phyloP scores from a whole-genome alignment of 64 coral and sea anemone genomes.

The Stichodactyla helianthus region DNA sequence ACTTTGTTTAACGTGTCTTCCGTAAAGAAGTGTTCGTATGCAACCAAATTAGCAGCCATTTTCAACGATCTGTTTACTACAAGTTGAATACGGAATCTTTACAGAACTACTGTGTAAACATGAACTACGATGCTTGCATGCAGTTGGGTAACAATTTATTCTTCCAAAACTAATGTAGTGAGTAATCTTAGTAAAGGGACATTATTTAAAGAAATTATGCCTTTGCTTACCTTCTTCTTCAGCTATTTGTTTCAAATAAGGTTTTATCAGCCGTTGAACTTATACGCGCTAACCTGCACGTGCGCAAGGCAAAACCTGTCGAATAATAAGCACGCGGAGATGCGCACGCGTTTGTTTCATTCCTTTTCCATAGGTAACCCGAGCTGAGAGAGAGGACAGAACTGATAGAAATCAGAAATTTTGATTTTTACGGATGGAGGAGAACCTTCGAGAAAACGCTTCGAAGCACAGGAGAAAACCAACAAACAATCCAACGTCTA shows the following conservation, averaged over 20 bases:
- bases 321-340: neutral
- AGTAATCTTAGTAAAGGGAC: no score
- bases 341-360: neutral
- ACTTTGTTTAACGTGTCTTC: conserved; percentile 65
- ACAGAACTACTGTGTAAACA: no score
- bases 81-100: neutral
- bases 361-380: no score
- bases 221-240: neutral
- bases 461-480: no score
- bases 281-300: neutral
- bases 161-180: no score
- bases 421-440: no score
- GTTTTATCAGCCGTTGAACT: neutral
- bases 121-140: no score
- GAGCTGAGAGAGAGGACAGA: no score
- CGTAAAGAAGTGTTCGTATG: conserved; percentile 65
- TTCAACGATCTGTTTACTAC: neutral
- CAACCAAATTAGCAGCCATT: conserved; percentile 26
- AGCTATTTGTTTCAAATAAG: neutral
- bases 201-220: neutral
- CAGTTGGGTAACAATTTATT: no score
- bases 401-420: no score
- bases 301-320: neutral
- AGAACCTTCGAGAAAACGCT: no score
- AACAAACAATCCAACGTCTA: no score